Conservation (phyloP, 2,797 vertebrate genomes). For the Myiotriccus ornatus region DNA sequence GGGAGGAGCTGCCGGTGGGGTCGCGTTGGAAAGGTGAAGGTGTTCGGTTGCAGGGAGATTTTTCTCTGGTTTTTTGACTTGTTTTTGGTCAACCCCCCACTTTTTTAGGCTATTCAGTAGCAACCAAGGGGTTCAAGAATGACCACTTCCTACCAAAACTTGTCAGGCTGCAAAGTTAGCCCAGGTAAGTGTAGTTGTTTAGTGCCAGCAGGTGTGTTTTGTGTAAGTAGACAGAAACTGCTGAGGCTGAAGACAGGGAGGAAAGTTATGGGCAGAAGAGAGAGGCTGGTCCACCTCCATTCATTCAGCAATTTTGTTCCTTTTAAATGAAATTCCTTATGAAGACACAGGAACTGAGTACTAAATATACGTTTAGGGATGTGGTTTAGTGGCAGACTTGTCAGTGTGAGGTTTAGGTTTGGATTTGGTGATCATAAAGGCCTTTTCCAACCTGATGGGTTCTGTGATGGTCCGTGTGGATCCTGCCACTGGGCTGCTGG, state of each 20-base stretch:
- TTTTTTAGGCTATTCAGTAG: neutral
- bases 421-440: neutral
- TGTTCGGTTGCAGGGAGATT: neutral
- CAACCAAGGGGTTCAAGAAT: neutral
- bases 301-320: neutral
- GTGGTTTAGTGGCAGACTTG: neutral
- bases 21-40: neutral
- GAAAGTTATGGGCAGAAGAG: neutral
- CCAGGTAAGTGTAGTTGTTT: fast-evolving
- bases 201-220: neutral
- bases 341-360: neutral
- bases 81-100: neutral
- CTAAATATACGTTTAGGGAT: neutral
- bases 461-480: fast-evolving
- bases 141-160: fast-evolving
- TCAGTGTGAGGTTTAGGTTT: neutral
- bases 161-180: neutral
- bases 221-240: fast-evolving
- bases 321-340: neutral
- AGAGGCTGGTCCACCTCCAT: neutral
- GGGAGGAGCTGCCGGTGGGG: too few species aligned
- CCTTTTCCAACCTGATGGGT: neutral
- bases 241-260: neutral
- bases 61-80: too few species aligned
- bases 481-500: neutral